Conservation (phyloP, 1,140 invertebrate species). For the Periplaneta americana region DNA sequence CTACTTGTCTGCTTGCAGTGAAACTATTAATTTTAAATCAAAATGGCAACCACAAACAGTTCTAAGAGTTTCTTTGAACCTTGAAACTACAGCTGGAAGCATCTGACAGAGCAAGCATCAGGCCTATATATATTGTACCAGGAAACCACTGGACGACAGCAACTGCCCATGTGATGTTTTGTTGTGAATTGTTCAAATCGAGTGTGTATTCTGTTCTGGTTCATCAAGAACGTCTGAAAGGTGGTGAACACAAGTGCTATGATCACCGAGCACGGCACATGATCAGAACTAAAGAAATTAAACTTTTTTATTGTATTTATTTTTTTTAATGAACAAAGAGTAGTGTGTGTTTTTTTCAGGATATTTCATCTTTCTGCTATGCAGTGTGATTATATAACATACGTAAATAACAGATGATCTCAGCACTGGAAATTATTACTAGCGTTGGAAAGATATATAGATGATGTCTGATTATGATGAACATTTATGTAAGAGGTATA, state of each 20-base stretch:
- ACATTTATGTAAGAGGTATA: background rate
- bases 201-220: no score
- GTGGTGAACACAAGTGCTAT: background rate
- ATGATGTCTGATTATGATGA: background rate
- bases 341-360: background rate
- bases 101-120: no score
- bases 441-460: background rate
- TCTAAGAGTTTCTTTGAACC: background rate
- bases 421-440: background rate
- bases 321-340: background rate
- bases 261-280: background rate
- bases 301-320: background rate
- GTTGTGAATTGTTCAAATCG: no score
- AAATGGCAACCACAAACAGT: background rate
- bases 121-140: background rate
- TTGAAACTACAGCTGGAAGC: no score
- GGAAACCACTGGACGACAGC: background rate
- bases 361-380: constrained; percentile 2
- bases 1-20: background rate
- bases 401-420: background rate
- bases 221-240: background rate
- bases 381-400: constrained; percentile 8
- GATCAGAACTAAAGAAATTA: background rate
- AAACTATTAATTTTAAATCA: background rate
- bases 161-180: background rate